Evolutionary conservation across 2,888 invertebrate genomes (phyloP), one percentile per base, ranked within the genome.

Genomic region (Gastracanthus pulcherrimus): DNA sequence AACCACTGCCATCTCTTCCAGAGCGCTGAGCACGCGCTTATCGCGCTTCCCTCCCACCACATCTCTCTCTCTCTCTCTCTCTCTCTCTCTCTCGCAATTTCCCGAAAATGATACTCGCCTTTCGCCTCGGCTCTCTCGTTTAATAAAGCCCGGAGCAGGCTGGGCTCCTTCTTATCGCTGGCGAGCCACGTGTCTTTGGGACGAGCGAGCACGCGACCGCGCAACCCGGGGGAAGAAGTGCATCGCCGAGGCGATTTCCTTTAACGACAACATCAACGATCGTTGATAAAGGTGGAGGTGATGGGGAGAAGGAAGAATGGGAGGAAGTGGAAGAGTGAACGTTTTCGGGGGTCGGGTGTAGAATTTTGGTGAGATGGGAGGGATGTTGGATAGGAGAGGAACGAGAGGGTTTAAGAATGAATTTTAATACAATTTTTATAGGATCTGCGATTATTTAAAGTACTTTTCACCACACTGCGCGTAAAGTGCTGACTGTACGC

Each of bases 61-160:
- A 45, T 75, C 64, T 31, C 71, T 69, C 77, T n/a, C n/a, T n/a
- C n/a, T n/a, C n/a, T n/a, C n/a, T n/a, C n/a, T n/a, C n/a, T n/a
- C n/a, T n/a, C n/a, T n/a, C n/a, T n/a, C n/a, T n/a, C 23, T 62
- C 70, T 69, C 75, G 69, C 80, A 76, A 80, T 80, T 80, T 80
- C 67, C 51, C 79, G 72, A 80, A 75, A 80, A 80, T 70, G 80
- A 80, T 80, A 13, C 62, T 26, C 36, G 67, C 60, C 11, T n/a
- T n/a, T 2, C 48, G n/a, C 67, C 31, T 29, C 13, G 60, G 60
- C 41, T n/a, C n/a, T n/a, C n/a, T n/a, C n/a, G n/a, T n/a, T 69
- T 76, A 71, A 79, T 79, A 82, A 82, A 81, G 72, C 58, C 71
- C n/a, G n/a, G 19, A 41, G 31, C 34, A 41, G 29, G 23, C 58